Conservation (phyloP, 2,888 invertebrate species). For the Brachypalpus laphriformis region DNA sequence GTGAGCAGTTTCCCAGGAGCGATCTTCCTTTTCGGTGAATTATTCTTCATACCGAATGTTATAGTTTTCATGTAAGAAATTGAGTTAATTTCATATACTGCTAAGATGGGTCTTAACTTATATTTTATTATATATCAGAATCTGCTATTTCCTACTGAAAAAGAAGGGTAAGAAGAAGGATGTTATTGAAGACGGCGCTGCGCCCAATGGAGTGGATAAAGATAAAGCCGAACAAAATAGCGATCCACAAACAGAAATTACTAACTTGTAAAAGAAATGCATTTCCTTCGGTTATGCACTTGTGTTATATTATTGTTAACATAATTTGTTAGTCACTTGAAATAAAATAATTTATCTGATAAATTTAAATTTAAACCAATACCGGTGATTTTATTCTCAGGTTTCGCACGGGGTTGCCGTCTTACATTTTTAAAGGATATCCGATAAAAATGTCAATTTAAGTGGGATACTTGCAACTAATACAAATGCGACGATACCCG, state of each 20-base stretch:
- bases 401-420: too few species aligned
- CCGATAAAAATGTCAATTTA: too few species aligned
- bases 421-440: too few species aligned
- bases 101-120: too few species aligned
- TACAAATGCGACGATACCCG: too few species aligned
- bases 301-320: conserved; percentile 3
- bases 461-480: too few species aligned
- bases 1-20: conserved; percentile 81
- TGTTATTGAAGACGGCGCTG: conserved; percentile 26
- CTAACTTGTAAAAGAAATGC: conserved; percentile 46
- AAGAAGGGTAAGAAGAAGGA: conserved; percentile 34
- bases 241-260: conserved; percentile 54
- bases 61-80: conserved; percentile 81
- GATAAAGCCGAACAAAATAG: conserved; percentile 5
- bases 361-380: background rate
- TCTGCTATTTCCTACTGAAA: conserved; percentile 33
- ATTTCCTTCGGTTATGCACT: background rate
- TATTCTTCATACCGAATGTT: conserved; percentile 81
- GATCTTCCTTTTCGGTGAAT: conserved; percentile 81
- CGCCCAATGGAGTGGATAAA: conserved; percentile 22
- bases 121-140: conserved; percentile 27
- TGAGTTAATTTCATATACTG: too few species aligned
- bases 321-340: conserved; percentile 15
- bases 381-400: too few species aligned
- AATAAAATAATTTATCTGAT: background rate